Evolutionary conservation across 2,113 vertebrate genomes (phyloP).

Genomic region (Ageneiosus marmoratus): DNA sequence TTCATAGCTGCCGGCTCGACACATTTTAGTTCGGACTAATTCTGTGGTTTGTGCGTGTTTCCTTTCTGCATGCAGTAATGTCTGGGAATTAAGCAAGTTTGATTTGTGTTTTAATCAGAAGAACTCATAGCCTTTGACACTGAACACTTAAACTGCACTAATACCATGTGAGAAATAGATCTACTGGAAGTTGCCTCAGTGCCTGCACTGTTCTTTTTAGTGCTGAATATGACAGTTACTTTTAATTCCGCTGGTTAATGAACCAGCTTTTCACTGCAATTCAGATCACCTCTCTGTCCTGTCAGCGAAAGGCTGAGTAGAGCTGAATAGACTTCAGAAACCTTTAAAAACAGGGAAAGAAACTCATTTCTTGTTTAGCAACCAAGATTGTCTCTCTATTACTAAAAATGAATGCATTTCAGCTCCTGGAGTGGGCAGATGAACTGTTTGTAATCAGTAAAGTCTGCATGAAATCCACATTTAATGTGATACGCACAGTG

Average conservation of each 20-base stretch:
- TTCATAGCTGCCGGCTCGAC: not conserved
- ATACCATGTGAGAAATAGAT: not conserved
- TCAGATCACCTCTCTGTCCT: too few species aligned
- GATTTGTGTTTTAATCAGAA: not conserved
- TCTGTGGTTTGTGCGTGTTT: not conserved
- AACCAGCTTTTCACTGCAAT: too few species aligned
- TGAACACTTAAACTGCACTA: constrained; percentile 9
- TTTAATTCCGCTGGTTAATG: not conserved
- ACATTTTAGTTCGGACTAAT: not conserved
- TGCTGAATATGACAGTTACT: not conserved
- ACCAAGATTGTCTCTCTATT: too few species aligned
- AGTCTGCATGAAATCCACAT: too few species aligned
- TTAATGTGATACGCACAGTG: too few species aligned
- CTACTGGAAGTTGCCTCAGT: not conserved
- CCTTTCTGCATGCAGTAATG: not conserved
- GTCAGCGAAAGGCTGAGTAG: too few species aligned
- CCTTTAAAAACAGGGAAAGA: too few species aligned
- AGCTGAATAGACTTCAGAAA: too few species aligned
- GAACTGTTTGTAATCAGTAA: too few species aligned
- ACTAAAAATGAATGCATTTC: too few species aligned
- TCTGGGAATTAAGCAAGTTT: not conserved
- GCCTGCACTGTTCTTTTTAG: not conserved
- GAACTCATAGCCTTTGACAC: not conserved
- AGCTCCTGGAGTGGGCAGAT: too few species aligned
- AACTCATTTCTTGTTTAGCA: too few species aligned